phyloP scores from a whole-genome alignment of 2,113 vertebrate genomes.

The Todiramphus chloris region DNA sequence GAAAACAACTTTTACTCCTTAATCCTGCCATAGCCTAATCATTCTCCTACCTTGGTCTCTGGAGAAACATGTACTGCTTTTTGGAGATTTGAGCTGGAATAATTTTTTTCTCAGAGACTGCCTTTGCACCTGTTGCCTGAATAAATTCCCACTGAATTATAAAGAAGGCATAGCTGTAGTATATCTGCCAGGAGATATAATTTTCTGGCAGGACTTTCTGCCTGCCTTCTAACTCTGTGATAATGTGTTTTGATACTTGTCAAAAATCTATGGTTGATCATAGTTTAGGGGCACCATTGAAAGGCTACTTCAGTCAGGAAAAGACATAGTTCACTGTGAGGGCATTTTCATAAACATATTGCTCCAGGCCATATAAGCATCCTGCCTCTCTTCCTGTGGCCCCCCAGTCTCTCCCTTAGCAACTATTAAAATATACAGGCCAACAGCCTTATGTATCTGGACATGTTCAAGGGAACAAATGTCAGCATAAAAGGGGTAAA shows the following conservation, averaged over 20 bases:
- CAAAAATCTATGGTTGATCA: constrained; percentile 1
- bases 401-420: background rate
- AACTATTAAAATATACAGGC: background rate
- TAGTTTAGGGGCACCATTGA: background rate
- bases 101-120: background rate
- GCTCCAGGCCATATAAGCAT: background rate
- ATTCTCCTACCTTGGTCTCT: background rate
- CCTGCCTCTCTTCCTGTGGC: background rate
- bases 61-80: background rate
- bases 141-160: constrained; percentile 3
- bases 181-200: background rate
- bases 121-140: background rate
- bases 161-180: background rate
- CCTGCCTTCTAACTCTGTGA: background rate
- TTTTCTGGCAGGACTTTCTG: constrained; percentile 29
- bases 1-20: background rate
- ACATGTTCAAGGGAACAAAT: background rate
- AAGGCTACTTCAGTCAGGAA: background rate
- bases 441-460: background rate
- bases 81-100: background rate
- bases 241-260: background rate
- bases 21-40: background rate
- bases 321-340: background rate
- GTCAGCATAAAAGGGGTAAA: background rate
- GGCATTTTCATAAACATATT: background rate